Evolutionary conservation across 2,797 vertebrate species (phyloP).

Genomic region (Clangula hyemalis): DNA sequence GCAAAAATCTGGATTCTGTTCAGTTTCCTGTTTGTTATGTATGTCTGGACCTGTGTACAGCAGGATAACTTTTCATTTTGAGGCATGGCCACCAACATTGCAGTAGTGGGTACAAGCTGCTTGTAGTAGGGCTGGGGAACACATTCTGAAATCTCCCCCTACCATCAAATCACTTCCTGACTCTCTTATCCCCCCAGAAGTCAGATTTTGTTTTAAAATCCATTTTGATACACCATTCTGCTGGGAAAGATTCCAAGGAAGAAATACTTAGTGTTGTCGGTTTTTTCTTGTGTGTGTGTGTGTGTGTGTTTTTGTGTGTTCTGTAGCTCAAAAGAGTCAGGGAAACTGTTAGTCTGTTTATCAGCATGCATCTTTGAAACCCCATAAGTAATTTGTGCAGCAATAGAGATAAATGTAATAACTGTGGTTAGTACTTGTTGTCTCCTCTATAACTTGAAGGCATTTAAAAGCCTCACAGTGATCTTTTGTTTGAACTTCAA

Average conservation of each 20-base stretch:
- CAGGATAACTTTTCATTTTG: background rate
- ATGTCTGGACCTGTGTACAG: background rate
- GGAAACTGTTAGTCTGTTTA: background rate
- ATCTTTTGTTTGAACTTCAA: slow-evolving; percentile 74
- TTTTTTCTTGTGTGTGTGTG: background rate
- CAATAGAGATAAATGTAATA: slow-evolving; percentile 65
- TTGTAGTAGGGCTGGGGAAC: background rate
- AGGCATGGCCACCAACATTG: background rate
- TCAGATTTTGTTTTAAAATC: slow-evolving; percentile 12
- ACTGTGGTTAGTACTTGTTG: slow-evolving; percentile 74
- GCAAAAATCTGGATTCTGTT: background rate
- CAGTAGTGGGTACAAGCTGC: background rate
- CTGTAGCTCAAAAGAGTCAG: background rate
- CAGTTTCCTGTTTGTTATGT: slow-evolving; percentile 18
- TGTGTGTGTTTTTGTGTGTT: no score
- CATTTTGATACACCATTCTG: background rate
- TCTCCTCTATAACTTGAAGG: slow-evolving; percentile 28
- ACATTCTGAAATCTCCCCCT: background rate
- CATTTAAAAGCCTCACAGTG: slow-evolving; percentile 63
- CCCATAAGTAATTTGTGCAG: background rate
- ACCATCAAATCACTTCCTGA: background rate
- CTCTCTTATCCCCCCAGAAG: background rate
- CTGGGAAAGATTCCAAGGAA: slow-evolving; percentile 21
- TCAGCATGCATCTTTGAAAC: background rate
- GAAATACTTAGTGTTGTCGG: background rate